Conservation (phyloP, 2,888 invertebrate genomes). For the Luperina nickerlii region DNA sequence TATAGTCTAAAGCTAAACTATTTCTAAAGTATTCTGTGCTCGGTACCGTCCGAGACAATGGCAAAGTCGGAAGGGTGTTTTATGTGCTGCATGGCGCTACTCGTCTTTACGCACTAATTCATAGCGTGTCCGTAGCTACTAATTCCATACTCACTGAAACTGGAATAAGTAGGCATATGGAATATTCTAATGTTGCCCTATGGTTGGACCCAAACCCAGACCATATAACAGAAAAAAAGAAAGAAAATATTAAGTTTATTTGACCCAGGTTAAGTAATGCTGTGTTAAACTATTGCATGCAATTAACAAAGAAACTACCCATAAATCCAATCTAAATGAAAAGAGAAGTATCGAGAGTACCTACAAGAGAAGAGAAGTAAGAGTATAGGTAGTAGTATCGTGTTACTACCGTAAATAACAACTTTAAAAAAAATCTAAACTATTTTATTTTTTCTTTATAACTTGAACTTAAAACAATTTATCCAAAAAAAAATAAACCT, state of each 20-base stretch:
- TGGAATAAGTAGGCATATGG: neutral
- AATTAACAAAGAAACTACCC: neutral
- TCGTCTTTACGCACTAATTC: neutral
- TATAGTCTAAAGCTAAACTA: too few relatives aligned
- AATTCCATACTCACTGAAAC: neutral
- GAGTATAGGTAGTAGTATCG: neutral
- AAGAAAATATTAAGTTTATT: too few relatives aligned
- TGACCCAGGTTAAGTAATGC: too few relatives aligned
- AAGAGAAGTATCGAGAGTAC: neutral
- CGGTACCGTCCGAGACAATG: too few relatives aligned
- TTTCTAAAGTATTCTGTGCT: too few relatives aligned
- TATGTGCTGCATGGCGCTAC: neutral
- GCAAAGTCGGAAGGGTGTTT: too few relatives aligned
- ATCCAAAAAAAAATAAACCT: too few relatives aligned
- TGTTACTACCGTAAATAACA: too few relatives aligned
- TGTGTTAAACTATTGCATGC: neutral
- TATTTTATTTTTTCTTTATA: too few relatives aligned
- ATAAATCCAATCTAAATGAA: neutral
- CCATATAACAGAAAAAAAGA: neutral
- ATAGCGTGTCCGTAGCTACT: neutral
- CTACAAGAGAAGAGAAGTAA: neutral
- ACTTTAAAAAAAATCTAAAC: too few relatives aligned
- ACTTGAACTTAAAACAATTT: too few relatives aligned
- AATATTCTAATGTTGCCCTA: neutral
- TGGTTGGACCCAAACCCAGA: neutral